Conservation (phyloP, 2,113 vertebrate genomes). For the Gyps fulvus region DNA sequence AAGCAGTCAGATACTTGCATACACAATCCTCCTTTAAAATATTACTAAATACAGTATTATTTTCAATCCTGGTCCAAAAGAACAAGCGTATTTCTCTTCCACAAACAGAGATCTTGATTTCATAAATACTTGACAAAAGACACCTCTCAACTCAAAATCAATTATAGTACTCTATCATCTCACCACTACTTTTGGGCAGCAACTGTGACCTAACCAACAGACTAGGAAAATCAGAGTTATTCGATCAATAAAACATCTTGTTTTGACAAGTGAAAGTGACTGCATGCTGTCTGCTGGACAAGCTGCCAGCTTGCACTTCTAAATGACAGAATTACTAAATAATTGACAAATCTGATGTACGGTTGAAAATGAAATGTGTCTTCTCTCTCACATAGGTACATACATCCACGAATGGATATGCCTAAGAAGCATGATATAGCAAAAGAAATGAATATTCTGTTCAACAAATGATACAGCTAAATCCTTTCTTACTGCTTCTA, state of each 20-base stretch:
- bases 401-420: neutral
- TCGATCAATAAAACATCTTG: neutral
- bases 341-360: neutral
- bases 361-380: neutral
- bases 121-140: neutral
- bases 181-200: neutral
- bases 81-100: neutral
- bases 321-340: neutral
- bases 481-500: neutral
- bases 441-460: neutral
- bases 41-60: neutral
- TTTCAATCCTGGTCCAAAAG: neutral
- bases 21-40: neutral
- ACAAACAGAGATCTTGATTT: neutral
- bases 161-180: neutral
- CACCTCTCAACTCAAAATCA: neutral
- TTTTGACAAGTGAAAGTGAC: neutral
- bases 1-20: neutral
- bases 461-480: neutral
- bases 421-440: neutral
- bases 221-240: neutral
- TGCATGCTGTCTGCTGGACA: neutral
- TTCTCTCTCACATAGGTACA: neutral
- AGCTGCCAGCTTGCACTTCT: neutral
- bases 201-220: neutral